These are phyloP conservation scores for Ellobius talpinus DNA, from an alignment of 2,113 vertebrate genomes.

Conservation along the genomic window DNA sequence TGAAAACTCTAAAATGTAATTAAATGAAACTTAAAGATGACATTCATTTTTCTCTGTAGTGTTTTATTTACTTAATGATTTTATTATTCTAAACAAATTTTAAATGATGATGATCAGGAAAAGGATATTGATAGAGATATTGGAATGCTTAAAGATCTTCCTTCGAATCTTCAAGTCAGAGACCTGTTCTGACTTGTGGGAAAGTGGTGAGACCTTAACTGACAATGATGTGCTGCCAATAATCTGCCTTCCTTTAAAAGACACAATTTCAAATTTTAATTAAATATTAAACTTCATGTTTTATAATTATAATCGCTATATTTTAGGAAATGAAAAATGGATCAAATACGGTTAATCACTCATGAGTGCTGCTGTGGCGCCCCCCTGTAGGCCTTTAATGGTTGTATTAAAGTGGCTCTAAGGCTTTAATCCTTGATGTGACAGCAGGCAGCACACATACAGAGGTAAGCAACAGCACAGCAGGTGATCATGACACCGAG, in stretches of 20 bases:
- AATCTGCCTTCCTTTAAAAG: no score
- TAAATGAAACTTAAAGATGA: conserved; percentile 38
- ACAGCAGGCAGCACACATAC: background rate
- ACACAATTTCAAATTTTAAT: no score
- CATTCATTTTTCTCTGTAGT: conserved; percentile 4
- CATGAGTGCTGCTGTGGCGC: background rate
- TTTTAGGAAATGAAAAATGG: conserved; percentile 48
- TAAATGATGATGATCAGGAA: background rate
- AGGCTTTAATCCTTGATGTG: background rate
- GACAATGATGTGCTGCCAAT: no score
- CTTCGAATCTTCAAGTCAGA: conserved; percentile 48
- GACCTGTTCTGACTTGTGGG: background rate
- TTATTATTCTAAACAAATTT: background rate
- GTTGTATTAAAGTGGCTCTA: background rate
- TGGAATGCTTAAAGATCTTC: background rate
- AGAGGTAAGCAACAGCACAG: background rate
- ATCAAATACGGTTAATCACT: background rate
- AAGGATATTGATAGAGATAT: background rate
- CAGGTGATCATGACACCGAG: background rate
- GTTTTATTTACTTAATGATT: conserved; percentile 33
- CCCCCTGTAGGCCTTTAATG: background rate
- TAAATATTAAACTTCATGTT: no score
- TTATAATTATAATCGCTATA: background rate
- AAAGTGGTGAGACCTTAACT: no score
- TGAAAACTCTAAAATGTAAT: conserved; percentile 12